phyloP scores from a whole-genome alignment of 2,113 vertebrate genomes.

The Edolisoma coerulescens region DNA sequence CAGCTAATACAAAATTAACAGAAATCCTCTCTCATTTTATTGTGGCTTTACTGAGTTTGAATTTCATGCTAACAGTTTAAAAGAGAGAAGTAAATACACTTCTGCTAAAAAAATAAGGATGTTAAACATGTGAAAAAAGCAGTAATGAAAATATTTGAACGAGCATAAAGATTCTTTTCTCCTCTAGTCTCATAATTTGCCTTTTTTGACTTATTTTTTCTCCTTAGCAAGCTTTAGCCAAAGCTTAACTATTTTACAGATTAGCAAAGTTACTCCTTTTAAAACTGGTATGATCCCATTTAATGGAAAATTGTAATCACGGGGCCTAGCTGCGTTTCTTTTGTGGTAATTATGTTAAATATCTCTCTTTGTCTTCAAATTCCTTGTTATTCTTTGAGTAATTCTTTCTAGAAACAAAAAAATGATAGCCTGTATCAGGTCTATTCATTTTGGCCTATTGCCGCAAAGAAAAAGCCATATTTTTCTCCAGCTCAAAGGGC shows the following conservation, averaged over 20 bases:
- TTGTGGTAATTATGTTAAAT: not conserved
- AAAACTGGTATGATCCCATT: not conserved
- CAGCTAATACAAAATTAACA: not conserved
- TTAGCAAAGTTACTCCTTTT: not conserved
- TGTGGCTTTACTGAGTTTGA: not conserved
- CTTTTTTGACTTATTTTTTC: not conserved
- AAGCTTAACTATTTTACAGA: not conserved
- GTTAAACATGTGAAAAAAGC: rapidly evolving
- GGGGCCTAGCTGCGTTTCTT: rapidly evolving
- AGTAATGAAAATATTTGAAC: not conserved
- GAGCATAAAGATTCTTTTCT: not conserved
- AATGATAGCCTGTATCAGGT: rapidly evolving
- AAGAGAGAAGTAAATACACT: not conserved
- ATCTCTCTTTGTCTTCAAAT: not conserved
- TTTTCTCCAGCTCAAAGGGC: not conserved
- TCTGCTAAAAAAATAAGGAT: not conserved
- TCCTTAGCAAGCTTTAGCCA: not conserved
- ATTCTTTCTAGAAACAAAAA: not conserved
- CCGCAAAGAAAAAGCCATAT: not conserved
- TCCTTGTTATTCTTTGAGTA: not conserved
- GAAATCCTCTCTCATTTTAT: not conserved
- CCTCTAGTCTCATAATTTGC: not conserved
- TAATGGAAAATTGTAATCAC: not conserved
- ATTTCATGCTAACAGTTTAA: not conserved
- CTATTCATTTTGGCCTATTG: not conserved